Base-by-base conservation (phyloP, 2,888 invertebrate genomes). In the Cephus pygmeus region DNA sequence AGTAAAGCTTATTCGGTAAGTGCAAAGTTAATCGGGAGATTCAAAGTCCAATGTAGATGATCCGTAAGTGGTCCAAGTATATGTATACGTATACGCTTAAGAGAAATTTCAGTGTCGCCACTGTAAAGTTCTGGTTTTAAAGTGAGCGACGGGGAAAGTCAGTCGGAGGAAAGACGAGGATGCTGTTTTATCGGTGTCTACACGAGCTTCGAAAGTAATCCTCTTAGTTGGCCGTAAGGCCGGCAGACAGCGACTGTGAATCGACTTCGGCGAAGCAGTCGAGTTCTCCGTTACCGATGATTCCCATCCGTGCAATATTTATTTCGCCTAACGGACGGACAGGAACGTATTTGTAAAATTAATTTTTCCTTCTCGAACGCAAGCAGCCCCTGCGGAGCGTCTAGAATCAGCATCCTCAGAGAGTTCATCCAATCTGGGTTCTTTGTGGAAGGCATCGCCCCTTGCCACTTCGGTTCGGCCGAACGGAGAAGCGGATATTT, bases 131-230 rank as follows among this genome's bases (percentile, higher is more conserved):
- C 3, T 33, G 71, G 12, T 12, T 71, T 71, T 69, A 30, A 69
- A 33, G 31, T 33, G 31, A 71, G 31, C 71, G 15, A 34, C 12
- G 12, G 33, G 31, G 6, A 71, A 34, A 34, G 34, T 33, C 11
- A 33, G 71, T 56, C 56, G 6, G 2, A 56, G 56, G 23, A 9
- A 23, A 56, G 31, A n/a, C 33, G 75, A n/a, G 34, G 34, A 85
- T 83, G 80, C 89, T 88, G 87, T 87, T 89, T 89, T 88, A 90
- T 89, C 89, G 89, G 88, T 89, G 85, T 79, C 79, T 75, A 76
- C 73, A 79, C 76, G 74, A 82, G 85, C 85, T 87, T 88, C 81
- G 86, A 87, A 88, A 88, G 87, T 89, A 86, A 88, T 88, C 87
- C 85, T 84, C 85, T 84, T 87, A 87, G 88, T 88, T 87, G 85